Base-by-base conservation (phyloP, 2,888 invertebrate species). In the Mechanitis mazaeus region DNA sequence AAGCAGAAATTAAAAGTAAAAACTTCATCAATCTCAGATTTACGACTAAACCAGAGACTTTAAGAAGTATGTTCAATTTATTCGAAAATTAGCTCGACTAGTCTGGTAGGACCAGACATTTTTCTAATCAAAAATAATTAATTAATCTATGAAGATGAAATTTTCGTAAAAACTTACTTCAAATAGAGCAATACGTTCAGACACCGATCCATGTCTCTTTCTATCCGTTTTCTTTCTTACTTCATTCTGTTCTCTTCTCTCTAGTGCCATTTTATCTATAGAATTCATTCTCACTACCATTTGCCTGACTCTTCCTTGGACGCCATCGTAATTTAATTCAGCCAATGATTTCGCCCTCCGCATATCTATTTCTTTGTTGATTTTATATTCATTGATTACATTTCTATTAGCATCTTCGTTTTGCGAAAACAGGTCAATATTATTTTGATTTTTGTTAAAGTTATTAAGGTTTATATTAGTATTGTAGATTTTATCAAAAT, bases 121-220 rank as follows among this genome's bases (percentile, higher is more conserved):
- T 4, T 6, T 7, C 7, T 38, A 38, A 6, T 38, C 38, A 2
- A 38, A 6, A 6, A 38, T 38, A 4, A 38, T 38, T n/a, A 12
- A 20, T 20, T 1, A 33, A 47, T 6, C 2, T 20, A 3, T 20
- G 20, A 20, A 33, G 35, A 38, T 11, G 20, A 11, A 57, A 55
- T 33, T 45, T 3, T 38, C 42, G 9, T 20, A 33, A 45, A 20
- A 55, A 33, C 50, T 63, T 69, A 87, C 88, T 82, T 88, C 88
- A 72, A 85, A 88, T 33, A 88, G 60, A 2, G 87, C 85, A 2
- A 87, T 85, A 59, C 83, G 86, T 68, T 86, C 83, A 3, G 75
- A 75, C 0, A 88, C 86, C 0, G 84, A 79, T 38, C 77, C 72
- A 64, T 77, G 80, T 38, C 75, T 75, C 20, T 20, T 20, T 20